These are phyloP conservation scores for Antigone vipio DNA, from an alignment of 2,113 vertebrate genomes.

Conservation along the genomic window DNA sequence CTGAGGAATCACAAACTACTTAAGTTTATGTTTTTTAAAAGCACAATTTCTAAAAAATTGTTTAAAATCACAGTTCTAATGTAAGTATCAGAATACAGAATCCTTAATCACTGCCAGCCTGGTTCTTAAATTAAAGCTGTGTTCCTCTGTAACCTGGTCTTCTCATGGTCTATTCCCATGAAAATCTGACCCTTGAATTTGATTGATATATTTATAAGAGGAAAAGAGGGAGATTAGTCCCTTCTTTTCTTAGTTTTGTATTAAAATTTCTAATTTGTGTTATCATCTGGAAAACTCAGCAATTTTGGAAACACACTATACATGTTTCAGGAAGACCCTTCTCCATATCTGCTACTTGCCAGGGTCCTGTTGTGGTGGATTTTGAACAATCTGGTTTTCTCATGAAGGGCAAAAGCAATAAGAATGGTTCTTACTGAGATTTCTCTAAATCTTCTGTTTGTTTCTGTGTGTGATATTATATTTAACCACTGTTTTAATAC, in stretches of 20 bases:
- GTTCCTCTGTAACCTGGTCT: not conserved
- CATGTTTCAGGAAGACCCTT: not conserved
- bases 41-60: not conserved
- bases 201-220: not conserved
- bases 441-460: not conserved
- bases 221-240: not conserved
- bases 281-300: not conserved
- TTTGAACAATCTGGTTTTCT: not conserved
- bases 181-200: not conserved
- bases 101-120: not conserved
- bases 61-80: not conserved
- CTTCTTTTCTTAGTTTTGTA: not conserved
- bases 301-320: not conserved
- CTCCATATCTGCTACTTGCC: not conserved
- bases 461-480: not conserved
- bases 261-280: not conserved
- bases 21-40: not conserved
- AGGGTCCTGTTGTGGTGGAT: accelerated
- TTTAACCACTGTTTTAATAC: not conserved
- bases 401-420: not conserved
- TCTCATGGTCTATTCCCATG: not conserved
- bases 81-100: not conserved
- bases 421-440: not conserved
- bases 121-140: not conserved
- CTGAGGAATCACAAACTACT: not conserved